Evolutionary conservation across 2,888 invertebrate species (phyloP), one percentile per base, ranked within the genome.

Genomic region (Lapara coniferarum): DNA sequence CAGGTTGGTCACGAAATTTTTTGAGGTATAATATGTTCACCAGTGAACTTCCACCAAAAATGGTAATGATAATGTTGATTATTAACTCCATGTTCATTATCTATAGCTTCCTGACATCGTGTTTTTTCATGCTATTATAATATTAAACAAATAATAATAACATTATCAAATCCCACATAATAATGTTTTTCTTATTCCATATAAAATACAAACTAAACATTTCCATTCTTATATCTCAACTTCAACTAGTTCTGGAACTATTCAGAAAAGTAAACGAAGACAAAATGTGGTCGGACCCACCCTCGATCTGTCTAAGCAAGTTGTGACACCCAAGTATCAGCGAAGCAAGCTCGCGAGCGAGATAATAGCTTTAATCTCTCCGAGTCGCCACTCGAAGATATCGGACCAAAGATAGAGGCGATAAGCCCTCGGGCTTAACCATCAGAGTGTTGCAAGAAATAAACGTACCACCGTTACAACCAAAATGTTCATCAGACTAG

Each of bases 281-380:
- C 72, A 77, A 75, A 78, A 73, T 74, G 63, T 67, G 68, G 70
- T 71, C 71, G 72, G 74, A 67, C 72, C 72, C 68, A 70, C 70
- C 73, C 72, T 74, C 72, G 72, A 81, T 79, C 81, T 80, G 77
- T 74, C 76, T 76, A 80, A 84, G 78, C 81, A 78, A 85, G 81
- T 85, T 75, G 79, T 77, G 81, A 75, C 79, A 79, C 75, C 81
- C 81, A 84, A 88, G 85, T 84, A 86, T 84, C 82, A 79, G 80
- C 83, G n/a, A n/a, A 83, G 82, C 84, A 86, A 88, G 84, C 87
- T 87, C 77, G 78, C 77, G 81, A 83, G 78, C 73, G 75, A 85
- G 88, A 89, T 89, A 89, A 89, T 87, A 77, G 85, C 80, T 84
- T 85, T 88, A 89, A 89, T 88, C 89, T 86, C 81, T 78, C 72